Evolutionary conservation across 2,113 vertebrate genomes (phyloP).

Genomic region (Micronisus gabar): DNA sequence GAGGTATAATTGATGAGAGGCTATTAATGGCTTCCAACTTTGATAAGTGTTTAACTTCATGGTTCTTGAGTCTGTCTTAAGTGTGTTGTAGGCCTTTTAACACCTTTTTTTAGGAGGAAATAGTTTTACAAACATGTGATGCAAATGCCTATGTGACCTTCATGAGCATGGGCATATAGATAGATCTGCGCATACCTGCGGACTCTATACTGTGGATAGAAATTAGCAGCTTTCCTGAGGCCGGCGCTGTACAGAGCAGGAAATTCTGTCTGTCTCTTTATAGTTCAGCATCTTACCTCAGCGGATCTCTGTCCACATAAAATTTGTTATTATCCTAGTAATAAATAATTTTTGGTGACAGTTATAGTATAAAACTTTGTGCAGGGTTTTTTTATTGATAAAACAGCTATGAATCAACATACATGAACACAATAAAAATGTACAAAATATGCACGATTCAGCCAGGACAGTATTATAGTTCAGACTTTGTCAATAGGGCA

Average conservation of each 20-base stretch:
- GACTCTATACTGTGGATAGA: neutral
- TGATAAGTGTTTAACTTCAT: conserved; percentile 5
- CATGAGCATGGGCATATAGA: neutral
- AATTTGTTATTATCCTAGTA: conserved; percentile 53
- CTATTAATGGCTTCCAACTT: conserved; percentile 16
- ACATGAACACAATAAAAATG: conserved; percentile 68
- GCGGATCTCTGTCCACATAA: conserved; percentile 38
- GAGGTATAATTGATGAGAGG: conserved; percentile 35
- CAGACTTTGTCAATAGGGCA: conserved; percentile 57
- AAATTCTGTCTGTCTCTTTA: neutral
- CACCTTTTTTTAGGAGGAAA: neutral
- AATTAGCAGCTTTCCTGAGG: neutral
- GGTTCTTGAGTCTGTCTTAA: neutral
- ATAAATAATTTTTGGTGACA: conserved; percentile 69
- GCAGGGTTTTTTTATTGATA: conserved; percentile 53
- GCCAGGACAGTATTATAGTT: conserved; percentile 5
- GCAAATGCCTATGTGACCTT: neutral
- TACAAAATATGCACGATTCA: conserved; percentile 45
- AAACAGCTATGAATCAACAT: conserved; percentile 72
- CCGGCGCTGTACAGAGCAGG: neutral
- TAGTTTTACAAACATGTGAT: neutral
- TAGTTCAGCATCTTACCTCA: neutral
- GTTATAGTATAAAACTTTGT: conserved; percentile 61
- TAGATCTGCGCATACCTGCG: neutral
- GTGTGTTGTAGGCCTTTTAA: neutral